phyloP scores from a whole-genome alignment of 2,113 vertebrate genomes.

The Urocynchramus pylzowi region DNA sequence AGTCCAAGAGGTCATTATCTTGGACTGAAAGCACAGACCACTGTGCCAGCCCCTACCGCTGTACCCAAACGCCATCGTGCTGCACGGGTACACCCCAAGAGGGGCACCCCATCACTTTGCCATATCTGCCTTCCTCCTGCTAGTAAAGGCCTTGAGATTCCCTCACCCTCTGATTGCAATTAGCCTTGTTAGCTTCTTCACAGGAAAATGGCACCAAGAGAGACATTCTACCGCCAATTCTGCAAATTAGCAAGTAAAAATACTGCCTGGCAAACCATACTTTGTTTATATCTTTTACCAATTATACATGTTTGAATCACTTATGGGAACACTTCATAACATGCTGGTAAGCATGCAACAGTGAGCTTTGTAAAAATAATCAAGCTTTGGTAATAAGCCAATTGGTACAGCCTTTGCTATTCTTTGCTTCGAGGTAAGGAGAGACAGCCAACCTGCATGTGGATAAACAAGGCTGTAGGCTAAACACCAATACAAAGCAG shows the following conservation, averaged over 20 bases:
- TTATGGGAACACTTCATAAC: not conserved
- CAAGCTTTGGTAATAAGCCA: not conserved
- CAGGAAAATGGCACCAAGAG: not conserved
- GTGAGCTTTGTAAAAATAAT: slow-evolving; percentile 17
- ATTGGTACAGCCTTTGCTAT: not conserved
- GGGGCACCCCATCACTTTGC: not conserved
- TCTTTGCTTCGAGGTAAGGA: not conserved
- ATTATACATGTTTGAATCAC: not conserved
- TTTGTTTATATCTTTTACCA: slow-evolving; percentile 32
- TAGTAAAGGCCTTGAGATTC: not conserved
- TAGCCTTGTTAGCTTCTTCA: not conserved
- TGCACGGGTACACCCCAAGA: accelerated
- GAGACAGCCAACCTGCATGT: not conserved
- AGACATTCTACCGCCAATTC: not conserved
- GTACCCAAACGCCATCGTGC: not conserved
- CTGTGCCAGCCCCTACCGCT: not conserved
- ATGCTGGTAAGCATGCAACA: not conserved
- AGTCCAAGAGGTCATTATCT: not conserved
- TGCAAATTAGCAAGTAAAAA: slow-evolving; percentile 9
- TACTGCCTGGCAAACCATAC: not conserved
- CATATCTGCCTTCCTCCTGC: not conserved
- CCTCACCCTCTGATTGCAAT: not conserved
- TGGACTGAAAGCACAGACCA: not conserved
- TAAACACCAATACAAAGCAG: not conserved
- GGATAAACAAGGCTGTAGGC: not conserved